Base-by-base conservation (phyloP, 2,113 vertebrate genomes). In the Passer domesticus region DNA sequence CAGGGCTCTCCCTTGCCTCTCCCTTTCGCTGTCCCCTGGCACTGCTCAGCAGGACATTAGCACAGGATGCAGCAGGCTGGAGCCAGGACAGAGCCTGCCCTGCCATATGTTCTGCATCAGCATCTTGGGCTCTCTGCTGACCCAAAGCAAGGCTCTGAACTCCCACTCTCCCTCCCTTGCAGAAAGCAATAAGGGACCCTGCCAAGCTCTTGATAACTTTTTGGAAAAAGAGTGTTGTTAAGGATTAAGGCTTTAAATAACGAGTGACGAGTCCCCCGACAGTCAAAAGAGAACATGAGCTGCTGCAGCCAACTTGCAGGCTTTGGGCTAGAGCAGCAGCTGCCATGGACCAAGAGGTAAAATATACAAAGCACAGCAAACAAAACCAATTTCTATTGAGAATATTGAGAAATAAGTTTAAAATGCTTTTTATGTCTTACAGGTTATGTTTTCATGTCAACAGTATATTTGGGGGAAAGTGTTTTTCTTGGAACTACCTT, bases 201-300 rank as follows among this genome's bases (percentile, higher is more conserved):
- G 95, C 92, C 92, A 94, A 96, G 41, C 68, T 89, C 88, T 58
- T 58, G 95, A 87, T 83, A 94, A 96, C 74, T 90, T 95, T 90
- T 92, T 93, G 96, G 95, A 96, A 97, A 92, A 96, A 87, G 86
- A 94, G 62, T 15, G 79, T 58, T 84, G 76, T 41, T 89, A 84
- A 87, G 86, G 83, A 92, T 77, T 70, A 87, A 81, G 24, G 80
- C 67, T 93, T 92, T 86, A 93, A 83, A 91, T 76, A 88, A 78
- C 21, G 3, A 64, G 60, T 43, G 77, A 78, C 1, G 9, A 93
- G 88, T 93, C 86, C 80, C 93, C 31, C 0, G 10, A 50, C 60
- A 84, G 90, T 43, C 76, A 43, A 35, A 87, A 52, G 31, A 76
- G 90, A 96, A 92, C 66, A 75, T 21, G 59, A 87, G 76, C 68